Evolutionary conservation across 2,888 invertebrate species (phyloP), one percentile per base, ranked within the genome.

Genomic region (Leptura quadrifasciata): DNA sequence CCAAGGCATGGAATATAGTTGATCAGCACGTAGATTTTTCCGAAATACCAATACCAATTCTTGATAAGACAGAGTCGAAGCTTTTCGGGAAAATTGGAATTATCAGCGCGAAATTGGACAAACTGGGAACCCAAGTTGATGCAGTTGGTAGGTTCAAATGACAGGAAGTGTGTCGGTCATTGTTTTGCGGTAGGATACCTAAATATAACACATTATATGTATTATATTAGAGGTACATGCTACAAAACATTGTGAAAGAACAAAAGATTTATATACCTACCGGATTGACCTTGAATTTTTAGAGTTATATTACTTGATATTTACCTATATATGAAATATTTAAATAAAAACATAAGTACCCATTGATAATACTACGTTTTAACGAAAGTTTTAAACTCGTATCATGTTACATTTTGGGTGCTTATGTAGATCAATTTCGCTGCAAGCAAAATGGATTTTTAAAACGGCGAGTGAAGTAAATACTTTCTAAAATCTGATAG

Each of bases 1-100:
- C 93, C 0, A 92, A 91, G 82, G 91, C 93, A 24, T 94, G 94
- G 94, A 92, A 93, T 81, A 85, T 93, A 15, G 89, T 94, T 31
- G 92, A 93, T 69, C 90, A 90, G 72, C 91, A 91, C 21, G 76
- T 85, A 20, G 85, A 87, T 72, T 80, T 90, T 21, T 89, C 90
- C 8, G 92, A 92, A 0, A 91, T 92, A 6, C 91, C 92, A 17
- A 88, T 93, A 69, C 94, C 94, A 2, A 87, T 94, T 67, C 87
- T 93, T 70, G 91, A 91, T 68, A 90, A 91, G 81, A 91, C 92
- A 81, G 94, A 95, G 83, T 89, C 91, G 74, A 90, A 91, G 85
- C 90, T 94, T n/a, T 87, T 94, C 83, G 88, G 91, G 70, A 90
- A 91, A 4, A 88, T 91, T 61, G 78, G 89, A 84, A 77, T 89